Evolutionary conservation across 1,140 invertebrate genomes (phyloP).

Genomic region (Agrypnia vestita): DNA sequence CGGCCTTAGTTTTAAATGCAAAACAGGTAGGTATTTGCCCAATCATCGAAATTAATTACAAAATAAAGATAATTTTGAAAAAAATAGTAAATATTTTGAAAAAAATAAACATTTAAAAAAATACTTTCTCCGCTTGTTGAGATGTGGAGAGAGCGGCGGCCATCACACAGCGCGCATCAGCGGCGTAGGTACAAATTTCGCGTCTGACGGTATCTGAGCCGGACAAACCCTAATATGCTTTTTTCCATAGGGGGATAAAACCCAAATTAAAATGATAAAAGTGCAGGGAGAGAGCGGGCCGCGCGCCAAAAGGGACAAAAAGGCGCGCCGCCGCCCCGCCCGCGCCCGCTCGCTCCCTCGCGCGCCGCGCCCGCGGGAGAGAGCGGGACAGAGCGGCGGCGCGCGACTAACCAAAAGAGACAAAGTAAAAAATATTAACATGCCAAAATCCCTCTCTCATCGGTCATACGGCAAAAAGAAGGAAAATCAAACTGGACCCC

Average conservation of each 20-base stretch:
- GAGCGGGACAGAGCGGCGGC: conserved; percentile 33
- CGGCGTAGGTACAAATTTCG: conserved; percentile 4
- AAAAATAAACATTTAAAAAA: too few species aligned
- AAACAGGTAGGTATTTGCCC: too few species aligned
- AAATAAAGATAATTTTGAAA: too few species aligned
- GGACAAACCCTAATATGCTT: conserved; percentile 29
- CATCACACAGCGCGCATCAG: conserved; percentile 8
- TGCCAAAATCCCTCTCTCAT: conserved; percentile 58
- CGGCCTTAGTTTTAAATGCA: too few species aligned
- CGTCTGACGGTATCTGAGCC: conserved; percentile 5
- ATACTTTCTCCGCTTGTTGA: background rate
- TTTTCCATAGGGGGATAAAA: conserved; percentile 50
- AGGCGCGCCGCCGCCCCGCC: conserved; percentile 13
- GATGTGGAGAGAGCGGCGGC: background rate
- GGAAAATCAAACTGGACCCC: conserved; percentile 50
- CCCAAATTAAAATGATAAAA: conserved; percentile 60
- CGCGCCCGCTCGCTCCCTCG: background rate
- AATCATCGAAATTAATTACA: too few species aligned
- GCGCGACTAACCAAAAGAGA: conserved; percentile 50
- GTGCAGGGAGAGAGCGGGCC: conserved; percentile 40
- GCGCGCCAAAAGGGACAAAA: conserved; percentile 25
- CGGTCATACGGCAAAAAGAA: conserved; percentile 59
- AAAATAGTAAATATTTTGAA: too few species aligned
- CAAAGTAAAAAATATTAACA: conserved; percentile 59
- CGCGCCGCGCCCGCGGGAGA: background rate